Base-by-base conservation (phyloP, 2,113 vertebrate species). In the Clarias gariepinus region DNA sequence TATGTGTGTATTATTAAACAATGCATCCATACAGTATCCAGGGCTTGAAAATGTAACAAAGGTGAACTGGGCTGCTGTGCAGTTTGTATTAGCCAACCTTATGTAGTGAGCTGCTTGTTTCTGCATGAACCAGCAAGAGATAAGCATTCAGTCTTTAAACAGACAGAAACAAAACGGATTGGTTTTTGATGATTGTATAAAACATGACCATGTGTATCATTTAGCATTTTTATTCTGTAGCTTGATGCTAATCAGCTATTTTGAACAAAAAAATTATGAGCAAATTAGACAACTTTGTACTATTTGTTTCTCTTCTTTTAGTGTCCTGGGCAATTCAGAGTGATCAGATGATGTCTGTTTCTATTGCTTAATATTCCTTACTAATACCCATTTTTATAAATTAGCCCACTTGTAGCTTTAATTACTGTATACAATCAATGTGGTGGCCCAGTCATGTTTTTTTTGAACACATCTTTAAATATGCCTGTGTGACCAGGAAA, bases 291-390 rank as follows among this genome's bases (percentile, higher is more conserved):
- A 30, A 57, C 15, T 78, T 30, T 53, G 47, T 13, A 57, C n/a
- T 3, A 28, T 28, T 77, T 5, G 6, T 15, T 53, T n/a, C 7
- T 52, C 12, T 30, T 16, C 55, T 33, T 66, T 58, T 52, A 66
- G 41, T 80, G 58, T 81, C 33, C 64, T 47, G 76, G 81, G 69
- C 52, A 13, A 30, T 86, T 83, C 15, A 83, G 61, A 57, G 36
- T 23, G 77, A 73, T 25, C n/a, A 55, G 21, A 66, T 85, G 74
- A 83, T 87, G 41, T 61, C n/a, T 52, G 36, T 36, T 33, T 36
- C n/a, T n/a, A n/a, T n/a, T n/a, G n/a, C n/a, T n/a, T n/a, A n/a
- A n/a, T n/a, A n/a, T n/a, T n/a, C n/a, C n/a, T n/a, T n/a, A n/a
- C n/a, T n/a, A n/a, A 36, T 36, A 36, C 33, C 3, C 33, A 36